Evolutionary conservation across 1,140 invertebrate genomes (phyloP).

Genomic region (Xylocopa sonorina): DNA sequence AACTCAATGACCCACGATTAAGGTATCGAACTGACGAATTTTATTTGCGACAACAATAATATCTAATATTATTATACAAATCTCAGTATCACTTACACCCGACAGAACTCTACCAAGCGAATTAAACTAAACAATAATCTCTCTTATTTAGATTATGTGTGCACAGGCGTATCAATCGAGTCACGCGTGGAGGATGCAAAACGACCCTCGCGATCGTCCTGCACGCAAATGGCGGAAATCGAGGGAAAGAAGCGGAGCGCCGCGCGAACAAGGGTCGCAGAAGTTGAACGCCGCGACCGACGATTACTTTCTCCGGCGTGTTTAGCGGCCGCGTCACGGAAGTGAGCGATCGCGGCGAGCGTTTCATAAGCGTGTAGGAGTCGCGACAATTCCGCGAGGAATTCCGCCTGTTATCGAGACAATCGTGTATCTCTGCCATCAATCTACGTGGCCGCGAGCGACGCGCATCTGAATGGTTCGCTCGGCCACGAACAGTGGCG

Average conservation of each 20-base stretch:
- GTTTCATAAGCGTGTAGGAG: conserved; percentile 40
- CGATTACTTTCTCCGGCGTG: conserved; percentile 35
- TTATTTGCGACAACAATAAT: no score
- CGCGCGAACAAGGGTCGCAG: not conserved
- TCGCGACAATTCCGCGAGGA: conserved; percentile 46
- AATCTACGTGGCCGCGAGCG: conserved; percentile 59
- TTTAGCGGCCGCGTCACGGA: conserved; percentile 28
- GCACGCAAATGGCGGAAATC: not conserved
- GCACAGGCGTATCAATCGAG: no score
- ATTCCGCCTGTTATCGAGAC: conserved; percentile 59
- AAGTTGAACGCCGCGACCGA: not conserved
- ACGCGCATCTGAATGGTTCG: conserved; percentile 53
- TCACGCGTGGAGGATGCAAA: no score
- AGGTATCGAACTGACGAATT: no score
- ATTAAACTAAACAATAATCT: no score
- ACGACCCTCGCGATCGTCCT: no score
- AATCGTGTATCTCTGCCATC: conserved; percentile 56
- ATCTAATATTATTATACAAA: no score
- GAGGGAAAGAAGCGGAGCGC: conserved; percentile 13
- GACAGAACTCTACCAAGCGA: no score
- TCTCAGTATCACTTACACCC: no score
- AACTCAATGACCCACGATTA: not conserved
- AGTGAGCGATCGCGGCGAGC: not conserved
- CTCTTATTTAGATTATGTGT: no score
- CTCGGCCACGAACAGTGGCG: conserved; percentile 62